phyloP scores from a whole-genome alignment of 2,113 vertebrate genomes.

The Hymenochirus boettgeri region DNA sequence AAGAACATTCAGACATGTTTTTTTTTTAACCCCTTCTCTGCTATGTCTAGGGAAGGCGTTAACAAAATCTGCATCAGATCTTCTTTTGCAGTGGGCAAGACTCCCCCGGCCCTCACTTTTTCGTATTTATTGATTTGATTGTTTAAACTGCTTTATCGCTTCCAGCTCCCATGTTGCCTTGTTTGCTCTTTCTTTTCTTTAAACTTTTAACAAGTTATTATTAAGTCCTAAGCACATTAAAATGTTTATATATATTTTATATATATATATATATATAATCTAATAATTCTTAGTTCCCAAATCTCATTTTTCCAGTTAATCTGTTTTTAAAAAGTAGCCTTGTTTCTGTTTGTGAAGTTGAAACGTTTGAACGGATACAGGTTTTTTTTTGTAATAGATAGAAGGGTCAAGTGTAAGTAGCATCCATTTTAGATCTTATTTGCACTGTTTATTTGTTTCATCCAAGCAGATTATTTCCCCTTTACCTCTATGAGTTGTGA shows the following conservation, averaged over 20 bases:
- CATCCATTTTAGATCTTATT: constrained; percentile 76
- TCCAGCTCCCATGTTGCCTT: no score
- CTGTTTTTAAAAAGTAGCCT: no score
- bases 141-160: neutral
- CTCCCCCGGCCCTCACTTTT: neutral
- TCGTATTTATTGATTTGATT: constrained; percentile 33
- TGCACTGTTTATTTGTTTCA: constrained; percentile 75
- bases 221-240: constrained; percentile 4
- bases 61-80: neutral
- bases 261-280: constrained; percentile 40
- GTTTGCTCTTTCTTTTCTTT: constrained; percentile 15
- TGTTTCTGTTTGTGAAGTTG: no score
- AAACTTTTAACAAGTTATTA: no score
- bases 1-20: neutral
- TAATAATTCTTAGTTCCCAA: no score
- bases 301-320: no score
- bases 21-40: neutral
- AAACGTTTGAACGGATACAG: neutral
- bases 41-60: neutral
- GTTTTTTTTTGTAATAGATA: constrained; percentile 53
- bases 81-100: constrained; percentile 25
- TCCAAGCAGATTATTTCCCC: constrained; percentile 44
- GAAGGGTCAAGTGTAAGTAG: constrained; percentile 59
- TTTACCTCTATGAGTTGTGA: no score
- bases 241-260: constrained; percentile 61